Base-by-base conservation (phyloP, 2,888 invertebrate species). In the Melanargia galathea region DNA sequence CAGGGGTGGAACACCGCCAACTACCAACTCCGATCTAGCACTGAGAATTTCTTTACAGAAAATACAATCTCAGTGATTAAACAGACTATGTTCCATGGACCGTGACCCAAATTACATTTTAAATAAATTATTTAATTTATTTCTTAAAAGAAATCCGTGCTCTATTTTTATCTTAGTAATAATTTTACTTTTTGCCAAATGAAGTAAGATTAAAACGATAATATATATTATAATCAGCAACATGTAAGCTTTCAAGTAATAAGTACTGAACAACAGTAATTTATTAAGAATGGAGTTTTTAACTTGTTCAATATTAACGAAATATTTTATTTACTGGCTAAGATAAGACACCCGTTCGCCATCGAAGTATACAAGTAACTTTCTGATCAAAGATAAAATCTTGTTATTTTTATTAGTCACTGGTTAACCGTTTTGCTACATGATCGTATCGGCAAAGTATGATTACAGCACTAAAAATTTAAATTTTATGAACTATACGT, bases 321-420 rank as follows among this genome's bases (percentile, higher is more conserved):
- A 20, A 57, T 57, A 46, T 57, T 33, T 46, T 33, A 46, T 33
- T 5, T 18, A 30, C 18, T 33, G 26, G 46, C 13, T 18, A 35
- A 52, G 35, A 52, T 51, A 52, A 52, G 16, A 49, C 13, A 33
- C 11, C 18, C 51, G 18, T 52, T 35, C 35, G 52, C 33, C 35
- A 22, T 20, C 35, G 33, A 52, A 20, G 52, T 35, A 35, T 35
- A 35, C 33, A 33, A 52, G 20, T 51, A 10, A 52, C 52, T 52
- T 52, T 52, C 52, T 52, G 52, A 52, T 52, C 35, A 20, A 13
- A 33, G 52, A 52, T 35, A 30, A 30, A 49, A 52, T 35, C 35
- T 35, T 35, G 35, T 20, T 35, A 35, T 20, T 52, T 20, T 52
- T 52, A 35, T 52, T 35, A 13, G 20, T 7, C 33, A 52, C 52